phyloP scores from a whole-genome alignment of 2,888 invertebrate genomes.

The Agrochola lota region DNA sequence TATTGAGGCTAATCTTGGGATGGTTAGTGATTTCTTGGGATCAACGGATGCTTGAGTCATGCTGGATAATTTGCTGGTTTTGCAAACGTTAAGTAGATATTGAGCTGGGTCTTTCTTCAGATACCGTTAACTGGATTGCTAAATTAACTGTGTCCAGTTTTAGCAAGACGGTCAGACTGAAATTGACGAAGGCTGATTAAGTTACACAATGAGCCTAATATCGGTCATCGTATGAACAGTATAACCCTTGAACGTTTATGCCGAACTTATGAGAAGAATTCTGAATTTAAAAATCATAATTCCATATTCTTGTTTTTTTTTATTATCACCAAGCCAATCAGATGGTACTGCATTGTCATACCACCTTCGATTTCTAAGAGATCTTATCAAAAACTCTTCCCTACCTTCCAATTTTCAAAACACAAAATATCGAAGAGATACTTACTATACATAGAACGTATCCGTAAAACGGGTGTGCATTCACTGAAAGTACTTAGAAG shows the following conservation, averaged over 20 bases:
- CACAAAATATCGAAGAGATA: conserved; percentile 30
- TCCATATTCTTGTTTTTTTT: not conserved
- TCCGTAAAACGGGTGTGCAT: conserved; percentile 83
- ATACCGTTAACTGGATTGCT: not conserved
- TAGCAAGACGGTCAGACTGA: not conserved
- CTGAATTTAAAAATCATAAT: not conserved
- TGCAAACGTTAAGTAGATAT: conserved; percentile 30
- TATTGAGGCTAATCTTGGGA: conserved; percentile 83
- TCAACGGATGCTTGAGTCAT: conserved; percentile 61
- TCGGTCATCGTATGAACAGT: not conserved
- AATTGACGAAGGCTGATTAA: not conserved
- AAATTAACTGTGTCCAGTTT: not conserved
- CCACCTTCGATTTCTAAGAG: not conserved
- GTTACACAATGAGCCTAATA: not conserved
- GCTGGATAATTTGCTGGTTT: conserved; percentile 42
- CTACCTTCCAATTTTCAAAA: not conserved
- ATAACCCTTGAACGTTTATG: not conserved
- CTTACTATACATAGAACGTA: conserved; percentile 22
- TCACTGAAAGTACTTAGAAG: conserved; percentile 86
- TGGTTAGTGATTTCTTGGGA: conserved; percentile 65
- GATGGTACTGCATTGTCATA: too few relatives aligned
- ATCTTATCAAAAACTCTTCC: not conserved
- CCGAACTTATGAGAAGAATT: too few relatives aligned
- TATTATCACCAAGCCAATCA: not conserved
- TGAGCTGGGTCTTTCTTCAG: conserved; percentile 4